Evolutionary conservation across 53 echinoderm and acorn worm genomes (phyloP), one percentile per base, ranked within the genome.

Genomic region (Holothuria scabra): DNA sequence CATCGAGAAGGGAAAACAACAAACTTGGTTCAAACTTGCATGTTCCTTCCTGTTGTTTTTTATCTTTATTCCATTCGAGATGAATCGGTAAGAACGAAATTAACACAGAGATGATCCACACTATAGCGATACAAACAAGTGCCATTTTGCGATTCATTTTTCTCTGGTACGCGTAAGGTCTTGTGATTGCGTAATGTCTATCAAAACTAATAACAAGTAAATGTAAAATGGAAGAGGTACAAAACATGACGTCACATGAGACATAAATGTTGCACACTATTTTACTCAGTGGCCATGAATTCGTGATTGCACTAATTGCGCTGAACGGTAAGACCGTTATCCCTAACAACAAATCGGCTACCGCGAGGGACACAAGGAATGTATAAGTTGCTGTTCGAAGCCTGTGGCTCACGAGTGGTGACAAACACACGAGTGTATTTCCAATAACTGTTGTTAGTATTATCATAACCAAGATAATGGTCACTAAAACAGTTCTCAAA

Each of bases 191-290:
- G 60, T 93, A 71, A 74, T 93, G 90, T 9, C 93, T 84, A 52
- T 95, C 95, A 66, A 95, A 79, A 56, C 95, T 93, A 30, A 95
- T 95, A 21, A 91, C 93, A 4, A 95, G 76, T 10, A 95, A 83
- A 69, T 95, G 92, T 29, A 95, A 76, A 76, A 95, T 95, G 57
- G 95, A 95, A 60, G 95, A 86, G 24, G 95, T 95, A 80, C 90
- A 87, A 59, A 95, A 95, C 79, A 95, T 88, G 26, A 95, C 95
- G 80, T 95, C 95, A 60, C 90, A 95, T 12, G 95, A 95, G 4
- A 91, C 83, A 72, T 95, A 95, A 78, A 95, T 90, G 87, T 93
- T 93, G 76, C 95, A 95, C 63, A 92, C 84, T 52, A 82, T 59
- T 5, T 86, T 83, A 66, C 93, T 86, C 19, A 95, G 88, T 35